Evolutionary conservation across 2,113 vertebrate genomes (phyloP).

Genomic region (Caranx melampygus): DNA sequence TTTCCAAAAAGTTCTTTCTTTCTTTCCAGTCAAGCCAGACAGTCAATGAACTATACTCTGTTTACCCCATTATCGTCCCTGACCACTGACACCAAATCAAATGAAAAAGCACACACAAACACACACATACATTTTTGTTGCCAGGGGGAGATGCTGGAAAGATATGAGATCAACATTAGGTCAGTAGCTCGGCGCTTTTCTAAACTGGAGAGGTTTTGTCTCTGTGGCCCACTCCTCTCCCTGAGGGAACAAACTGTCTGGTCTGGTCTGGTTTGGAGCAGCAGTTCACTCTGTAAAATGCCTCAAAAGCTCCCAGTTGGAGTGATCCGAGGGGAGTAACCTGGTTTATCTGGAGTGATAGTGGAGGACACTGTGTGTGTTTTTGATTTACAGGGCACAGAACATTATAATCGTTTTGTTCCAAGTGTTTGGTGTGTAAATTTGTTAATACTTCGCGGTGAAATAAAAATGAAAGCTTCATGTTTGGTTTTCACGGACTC

Average conservation of each 20-base stretch:
- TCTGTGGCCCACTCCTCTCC: constrained; percentile 39
- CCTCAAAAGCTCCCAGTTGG: constrained; percentile 26
- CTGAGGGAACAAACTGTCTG: constrained; percentile 45
- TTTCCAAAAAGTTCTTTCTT: constrained; percentile 24
- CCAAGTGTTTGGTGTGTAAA: background rate
- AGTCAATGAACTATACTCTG: constrained; percentile 23
- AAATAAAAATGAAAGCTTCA: background rate
- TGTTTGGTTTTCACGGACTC: background rate
- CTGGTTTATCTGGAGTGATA: background rate
- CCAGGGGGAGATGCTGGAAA: constrained; percentile 31
- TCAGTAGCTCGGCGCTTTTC: constrained; percentile 42
- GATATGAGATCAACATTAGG: constrained; percentile 65
- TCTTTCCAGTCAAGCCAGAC: background rate
- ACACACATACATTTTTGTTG: constrained; percentile 26
- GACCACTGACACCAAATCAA: constrained; percentile 69
- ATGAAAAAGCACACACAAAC: constrained; percentile 59
- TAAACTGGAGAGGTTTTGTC: constrained; percentile 55
- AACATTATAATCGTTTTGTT: background rate
- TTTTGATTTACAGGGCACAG: background rate
- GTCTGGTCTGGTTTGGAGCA: constrained; percentile 35
- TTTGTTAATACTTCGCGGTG: background rate
- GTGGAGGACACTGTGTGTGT: background rate
- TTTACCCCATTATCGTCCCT: constrained; percentile 53
- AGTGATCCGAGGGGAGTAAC: constrained; percentile 13
- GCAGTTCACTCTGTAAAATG: constrained; percentile 29